Conservation (phyloP, 2,888 invertebrate species). For the Eristalinus sepulchralis region DNA sequence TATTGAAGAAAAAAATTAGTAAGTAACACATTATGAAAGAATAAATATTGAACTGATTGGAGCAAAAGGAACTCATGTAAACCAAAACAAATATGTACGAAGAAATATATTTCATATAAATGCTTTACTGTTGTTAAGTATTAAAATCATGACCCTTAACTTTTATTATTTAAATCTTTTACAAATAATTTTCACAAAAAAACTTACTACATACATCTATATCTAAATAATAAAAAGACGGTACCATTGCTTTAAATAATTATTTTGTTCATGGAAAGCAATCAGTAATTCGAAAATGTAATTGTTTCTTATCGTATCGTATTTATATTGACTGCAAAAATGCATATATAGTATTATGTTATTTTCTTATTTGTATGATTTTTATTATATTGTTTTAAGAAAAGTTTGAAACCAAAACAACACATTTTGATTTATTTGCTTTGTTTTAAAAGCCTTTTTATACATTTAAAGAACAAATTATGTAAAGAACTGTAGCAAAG, state of each 20-base stretch:
- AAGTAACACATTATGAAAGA: slow-evolving; percentile 50
- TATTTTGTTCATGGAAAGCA: slow-evolving; percentile 11
- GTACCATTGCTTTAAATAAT: slow-evolving; percentile 57
- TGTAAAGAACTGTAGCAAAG: slow-evolving; percentile 43
- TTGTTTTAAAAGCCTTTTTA: slow-evolving; percentile 69
- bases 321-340: slow-evolving; percentile 39
- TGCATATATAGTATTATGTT: slow-evolving; percentile 33
- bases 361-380: slow-evolving; percentile 18
- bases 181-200: not conserved
- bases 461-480: not conserved
- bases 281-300: not conserved
- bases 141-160: not conserved
- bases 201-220: not conserved
- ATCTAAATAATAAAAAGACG: slow-evolving; percentile 37
- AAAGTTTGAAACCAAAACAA: slow-evolving; percentile 54
- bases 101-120: slow-evolving; percentile 46
- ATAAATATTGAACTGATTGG: slow-evolving; percentile 60
- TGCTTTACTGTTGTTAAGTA: slow-evolving; percentile 68
- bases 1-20: slow-evolving; percentile 37
- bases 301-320: slow-evolving; percentile 38
- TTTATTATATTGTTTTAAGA: slow-evolving; percentile 14
- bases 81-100: slow-evolving; percentile 37
- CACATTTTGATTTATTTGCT: slow-evolving; percentile 59
- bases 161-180: not conserved
- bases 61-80: slow-evolving; percentile 54